Percentiles rank a stretch among this genome's conserved stretches.
These are phyloP conservation scores for Bombus affinis DNA, from an alignment of 1,140 invertebrate species.

Conservation along the genomic window DNA sequence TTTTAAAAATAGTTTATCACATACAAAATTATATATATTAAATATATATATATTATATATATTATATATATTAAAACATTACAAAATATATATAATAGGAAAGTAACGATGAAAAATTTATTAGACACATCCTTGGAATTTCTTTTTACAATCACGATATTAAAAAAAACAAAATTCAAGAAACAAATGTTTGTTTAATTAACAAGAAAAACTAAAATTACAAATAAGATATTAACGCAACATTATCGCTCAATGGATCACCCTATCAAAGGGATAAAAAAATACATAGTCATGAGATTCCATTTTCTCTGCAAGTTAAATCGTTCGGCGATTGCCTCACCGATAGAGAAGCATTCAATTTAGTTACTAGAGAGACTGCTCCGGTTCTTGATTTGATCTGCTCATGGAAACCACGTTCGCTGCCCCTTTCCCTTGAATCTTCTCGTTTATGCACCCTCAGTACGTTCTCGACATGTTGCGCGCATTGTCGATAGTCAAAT, in stretches of 20 bases:
- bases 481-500: constrained; percentile 81
- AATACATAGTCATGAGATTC: background rate
- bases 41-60: too few species aligned
- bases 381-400: constrained; percentile 11
- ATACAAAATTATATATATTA: too few species aligned
- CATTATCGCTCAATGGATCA: background rate
- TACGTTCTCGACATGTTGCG: constrained; percentile 78
- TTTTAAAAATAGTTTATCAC: background rate
- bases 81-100: background rate
- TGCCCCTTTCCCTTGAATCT: constrained; percentile 44
- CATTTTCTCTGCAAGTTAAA: background rate
- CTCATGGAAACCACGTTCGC: constrained; percentile 56
- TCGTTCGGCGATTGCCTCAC: background rate
- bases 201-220: too few species aligned
- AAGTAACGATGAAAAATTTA: background rate
- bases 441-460: constrained; percentile 70
- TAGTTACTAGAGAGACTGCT: constrained; percentile 47
- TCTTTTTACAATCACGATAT: background rate
- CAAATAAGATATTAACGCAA: background rate
- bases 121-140: background rate
- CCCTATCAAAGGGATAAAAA: background rate
- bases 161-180: background rate
- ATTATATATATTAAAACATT: too few species aligned
- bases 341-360: background rate
- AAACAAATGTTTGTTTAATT: background rate